Evolutionary conservation across 2,113 vertebrate genomes (phyloP).

Genomic region (Actenoides lindsayi): DNA sequence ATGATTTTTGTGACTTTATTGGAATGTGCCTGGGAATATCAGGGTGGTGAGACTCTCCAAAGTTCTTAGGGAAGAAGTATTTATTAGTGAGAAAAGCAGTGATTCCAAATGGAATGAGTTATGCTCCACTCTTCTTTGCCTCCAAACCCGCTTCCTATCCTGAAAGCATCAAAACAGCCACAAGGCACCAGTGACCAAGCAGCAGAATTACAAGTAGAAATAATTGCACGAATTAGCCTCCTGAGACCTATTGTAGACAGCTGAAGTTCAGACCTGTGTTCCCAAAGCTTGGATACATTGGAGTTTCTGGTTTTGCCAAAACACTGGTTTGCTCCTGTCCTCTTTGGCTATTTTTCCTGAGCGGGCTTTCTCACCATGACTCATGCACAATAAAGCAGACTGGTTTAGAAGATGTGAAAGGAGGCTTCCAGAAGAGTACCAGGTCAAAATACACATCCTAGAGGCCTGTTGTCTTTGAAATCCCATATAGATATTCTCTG

Average conservation of each 20-base stretch:
- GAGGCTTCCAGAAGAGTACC: slow-evolving; percentile 39
- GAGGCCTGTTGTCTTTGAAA: slow-evolving; percentile 31
- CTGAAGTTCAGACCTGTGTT: not conserved
- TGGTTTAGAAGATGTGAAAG: slow-evolving; percentile 37
- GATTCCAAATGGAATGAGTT: not conserved
- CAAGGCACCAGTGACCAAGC: slow-evolving; percentile 15
- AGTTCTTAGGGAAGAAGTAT: not conserved
- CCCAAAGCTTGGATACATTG: not conserved
- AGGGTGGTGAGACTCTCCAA: not conserved
- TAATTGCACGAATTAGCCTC: slow-evolving; percentile 13
- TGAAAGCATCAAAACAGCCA: slow-evolving; percentile 17
- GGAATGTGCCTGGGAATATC: not conserved
- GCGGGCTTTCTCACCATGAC: slow-evolving; percentile 20
- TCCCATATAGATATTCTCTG: not conserved
- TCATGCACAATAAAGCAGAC: slow-evolving; percentile 12
- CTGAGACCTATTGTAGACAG: not conserved
- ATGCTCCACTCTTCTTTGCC: not conserved
- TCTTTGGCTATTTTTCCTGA: slow-evolving; percentile 31
- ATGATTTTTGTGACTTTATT: not conserved
- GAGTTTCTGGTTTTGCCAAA: slow-evolving; percentile 19
- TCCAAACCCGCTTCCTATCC: slow-evolving; percentile 33
- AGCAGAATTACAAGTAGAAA: slow-evolving; percentile 32
- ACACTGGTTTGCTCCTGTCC: not conserved
- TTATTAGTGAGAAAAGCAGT: not conserved
- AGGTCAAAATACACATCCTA: not conserved